Evolutionary conservation across 2,888 invertebrate species (phyloP), one percentile per base, ranked within the genome.

Genomic region (Tinea trinotella): DNA sequence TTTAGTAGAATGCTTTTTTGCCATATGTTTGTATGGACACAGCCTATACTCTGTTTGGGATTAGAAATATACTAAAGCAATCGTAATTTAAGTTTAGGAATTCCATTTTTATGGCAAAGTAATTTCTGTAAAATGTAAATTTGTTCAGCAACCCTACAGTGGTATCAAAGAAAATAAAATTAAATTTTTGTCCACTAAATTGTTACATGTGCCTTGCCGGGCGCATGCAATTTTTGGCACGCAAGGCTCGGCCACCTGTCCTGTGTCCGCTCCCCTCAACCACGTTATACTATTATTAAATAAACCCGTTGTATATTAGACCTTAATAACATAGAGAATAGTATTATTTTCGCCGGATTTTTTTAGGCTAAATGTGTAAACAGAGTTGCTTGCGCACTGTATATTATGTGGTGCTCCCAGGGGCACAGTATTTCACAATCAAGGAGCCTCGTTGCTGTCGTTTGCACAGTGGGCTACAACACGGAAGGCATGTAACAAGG

Each of bases 381-480:
- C 3, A 15, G 46, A 17, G 40, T 48, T 53, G 52, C 52, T 54
- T 46, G 55, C 56, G 36, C 56, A 54, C 53, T 35, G 56, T 40
- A 50, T 50, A 22, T 22, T 50, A 24, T 13, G 20, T 13, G 58
- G 52, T 35, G 56, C 52, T 63, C 77, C 72, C 80, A 49, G 58
- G 72, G 73, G 81, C 62, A 59, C 76, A 60, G 68, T 85, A 82
- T 73, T 74, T 85, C 81, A 79, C 81, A 75, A 82, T 85, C 84
- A 86, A 50, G 24, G 13, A 50, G 50, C 13, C 50, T 50, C 50
- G 46, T 17, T 46, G 18, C 46, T 24, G 24, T 24, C 50, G 50
- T 50, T 50, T 50, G 50, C 50, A 50, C 50, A 50, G 50, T 50
- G 50, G 50, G 24, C 24, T 50, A 50, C 50, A 48, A 15, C 48